Percentiles rank a stretch among this genome's conserved stretches.
Evolutionary conservation across 2,888 invertebrate genomes (phyloP).

Genomic region (Drosophila gaucha): DNA sequence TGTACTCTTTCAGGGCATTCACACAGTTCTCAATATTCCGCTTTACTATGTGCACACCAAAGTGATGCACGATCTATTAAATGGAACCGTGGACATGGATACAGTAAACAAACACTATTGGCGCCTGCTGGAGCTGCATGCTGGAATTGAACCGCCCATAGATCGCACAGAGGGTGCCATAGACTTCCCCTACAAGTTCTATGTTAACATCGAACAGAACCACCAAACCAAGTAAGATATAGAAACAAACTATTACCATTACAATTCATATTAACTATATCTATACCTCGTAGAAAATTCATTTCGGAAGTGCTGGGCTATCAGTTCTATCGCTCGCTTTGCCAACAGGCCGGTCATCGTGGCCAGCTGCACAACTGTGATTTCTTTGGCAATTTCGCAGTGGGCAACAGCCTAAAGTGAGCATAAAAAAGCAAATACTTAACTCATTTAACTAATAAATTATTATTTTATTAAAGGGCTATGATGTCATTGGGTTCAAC

Average conservation of each 20-base stretch:
- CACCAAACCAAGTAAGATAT: conserved; percentile 80
- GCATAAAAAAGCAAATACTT: conserved; percentile 45
- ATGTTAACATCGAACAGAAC: conserved; percentile 85
- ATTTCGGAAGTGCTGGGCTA: conserved; percentile 93
- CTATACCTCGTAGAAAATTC: conserved; percentile 87
- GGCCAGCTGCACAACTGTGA: conserved; percentile 92
- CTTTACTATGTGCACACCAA: conserved; percentile 89
- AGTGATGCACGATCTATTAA: conserved; percentile 89
- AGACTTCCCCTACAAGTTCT: conserved; percentile 91
- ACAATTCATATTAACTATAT: neutral
- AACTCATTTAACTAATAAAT: neutral
- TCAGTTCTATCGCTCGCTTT: conserved; percentile 91
- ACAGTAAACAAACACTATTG: conserved; percentile 89
- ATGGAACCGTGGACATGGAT: conserved; percentile 86
- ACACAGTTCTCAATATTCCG: conserved; percentile 90
- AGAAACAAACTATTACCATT: rapidly evolving
- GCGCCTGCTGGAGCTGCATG: conserved; percentile 87
- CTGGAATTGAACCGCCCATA: conserved; percentile 88
- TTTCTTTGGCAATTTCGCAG: conserved; percentile 91
- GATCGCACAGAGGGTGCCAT: conserved; percentile 88
- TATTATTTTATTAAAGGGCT: conserved; percentile 73
- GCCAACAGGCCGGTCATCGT: conserved; percentile 90
- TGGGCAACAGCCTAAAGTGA: conserved; percentile 88
- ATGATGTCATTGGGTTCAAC: conserved; percentile 88
- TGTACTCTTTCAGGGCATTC: conserved; percentile 86